Conservation (phyloP, 1,140 invertebrate species). For the Cotesia typhae region DNA sequence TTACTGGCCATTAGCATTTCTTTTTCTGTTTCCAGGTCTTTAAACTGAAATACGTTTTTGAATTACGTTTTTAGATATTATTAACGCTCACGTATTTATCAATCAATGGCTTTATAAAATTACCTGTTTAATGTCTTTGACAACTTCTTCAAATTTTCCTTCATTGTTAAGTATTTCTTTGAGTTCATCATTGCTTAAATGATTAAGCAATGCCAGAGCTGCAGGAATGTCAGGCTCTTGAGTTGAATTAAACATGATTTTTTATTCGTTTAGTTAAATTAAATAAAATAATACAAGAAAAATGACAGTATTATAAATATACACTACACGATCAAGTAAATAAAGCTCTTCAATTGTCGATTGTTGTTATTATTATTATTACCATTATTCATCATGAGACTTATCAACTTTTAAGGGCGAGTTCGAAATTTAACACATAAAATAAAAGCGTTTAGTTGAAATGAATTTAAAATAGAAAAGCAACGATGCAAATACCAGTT, state of each 20-base stretch:
- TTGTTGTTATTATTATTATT: too few relatives aligned
- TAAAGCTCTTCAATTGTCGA: too few relatives aligned
- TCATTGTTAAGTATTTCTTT: constrained; percentile 87
- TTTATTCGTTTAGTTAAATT: background rate
- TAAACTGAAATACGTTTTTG: constrained; percentile 72
- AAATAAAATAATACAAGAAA: too few relatives aligned
- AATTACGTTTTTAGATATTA: background rate
- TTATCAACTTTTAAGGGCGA: too few relatives aligned
- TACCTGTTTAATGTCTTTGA: constrained; percentile 82
- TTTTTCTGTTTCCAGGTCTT: constrained; percentile 82
- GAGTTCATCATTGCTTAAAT: constrained; percentile 76
- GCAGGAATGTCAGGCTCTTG: constrained; percentile 27
- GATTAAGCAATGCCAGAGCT: constrained; percentile 13
- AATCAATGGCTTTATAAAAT: background rate
- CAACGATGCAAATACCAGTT: too few relatives aligned
- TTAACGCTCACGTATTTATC: background rate
- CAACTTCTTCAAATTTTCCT: constrained; percentile 80
- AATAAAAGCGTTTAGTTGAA: too few relatives aligned
- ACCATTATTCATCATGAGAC: too few relatives aligned
- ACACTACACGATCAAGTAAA: too few relatives aligned
- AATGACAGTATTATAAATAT: too few relatives aligned
- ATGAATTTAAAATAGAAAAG: too few relatives aligned
- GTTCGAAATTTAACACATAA: too few relatives aligned
- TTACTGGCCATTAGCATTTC: constrained; percentile 87
- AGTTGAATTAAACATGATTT: constrained; percentile 20